A percentile compares a stretch with the other conserved stretches of the same genome.
These are phyloP conservation scores for Rhadina sibilatrix DNA, from an alignment of 2,113 vertebrate species.

Conservation along the genomic window DNA sequence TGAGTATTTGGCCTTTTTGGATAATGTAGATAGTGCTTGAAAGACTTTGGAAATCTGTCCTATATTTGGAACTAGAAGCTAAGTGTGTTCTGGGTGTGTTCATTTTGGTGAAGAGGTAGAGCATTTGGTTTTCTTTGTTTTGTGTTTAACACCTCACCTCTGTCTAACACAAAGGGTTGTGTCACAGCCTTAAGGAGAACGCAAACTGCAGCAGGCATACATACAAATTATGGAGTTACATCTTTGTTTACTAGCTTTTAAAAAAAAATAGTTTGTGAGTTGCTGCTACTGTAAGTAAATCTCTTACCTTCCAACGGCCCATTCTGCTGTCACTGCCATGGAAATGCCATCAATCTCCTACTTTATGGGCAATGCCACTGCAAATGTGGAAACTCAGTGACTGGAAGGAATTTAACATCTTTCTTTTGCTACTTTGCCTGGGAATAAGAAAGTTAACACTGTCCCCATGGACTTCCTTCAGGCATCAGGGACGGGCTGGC, in stretches of 20 bases:
- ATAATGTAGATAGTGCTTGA: neutral
- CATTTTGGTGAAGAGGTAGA: neutral
- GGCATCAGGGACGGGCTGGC: neutral
- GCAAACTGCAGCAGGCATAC: neutral
- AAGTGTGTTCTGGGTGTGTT: neutral
- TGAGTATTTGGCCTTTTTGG: neutral
- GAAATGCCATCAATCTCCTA: neutral
- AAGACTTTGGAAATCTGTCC: neutral
- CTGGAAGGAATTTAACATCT: neutral
- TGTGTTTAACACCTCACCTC: neutral
- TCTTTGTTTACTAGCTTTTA: neutral
- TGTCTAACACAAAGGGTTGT: neutral
- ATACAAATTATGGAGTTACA: neutral
- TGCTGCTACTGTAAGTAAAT: neutral
- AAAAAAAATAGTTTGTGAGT: neutral
- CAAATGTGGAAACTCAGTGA: neutral
- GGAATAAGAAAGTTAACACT: neutral
- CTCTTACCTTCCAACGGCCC: neutral
- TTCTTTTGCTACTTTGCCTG: neutral
- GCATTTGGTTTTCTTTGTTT: neutral
- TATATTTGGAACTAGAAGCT: neutral
- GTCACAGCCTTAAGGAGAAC: neutral
- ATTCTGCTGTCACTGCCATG: rapidly evolving
- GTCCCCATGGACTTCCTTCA: neutral
- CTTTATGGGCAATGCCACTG: neutral